These are phyloP conservation scores for Hozukius guyotensis DNA, from an alignment of 2,797 vertebrate species.

Conservation along the genomic window DNA sequence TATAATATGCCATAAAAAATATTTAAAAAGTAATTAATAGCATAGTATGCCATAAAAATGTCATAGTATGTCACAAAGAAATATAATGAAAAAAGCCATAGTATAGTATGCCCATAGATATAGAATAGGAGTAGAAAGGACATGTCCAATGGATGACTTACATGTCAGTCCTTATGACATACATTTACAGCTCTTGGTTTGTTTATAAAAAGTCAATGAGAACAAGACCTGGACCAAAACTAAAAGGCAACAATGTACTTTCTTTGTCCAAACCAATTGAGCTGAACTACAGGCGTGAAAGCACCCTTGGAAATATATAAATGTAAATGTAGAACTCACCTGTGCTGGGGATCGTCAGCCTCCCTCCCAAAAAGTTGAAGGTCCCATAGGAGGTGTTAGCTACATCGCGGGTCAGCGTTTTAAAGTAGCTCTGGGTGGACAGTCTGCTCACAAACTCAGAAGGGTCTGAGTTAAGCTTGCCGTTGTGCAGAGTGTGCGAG, in stretches of 20 bases:
- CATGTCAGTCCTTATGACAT: not conserved
- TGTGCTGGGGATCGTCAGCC: constrained; percentile 95
- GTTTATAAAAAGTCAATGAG: not conserved
- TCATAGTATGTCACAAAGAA: not conserved
- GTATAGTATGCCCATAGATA: not conserved
- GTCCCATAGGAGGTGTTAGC: constrained; percentile 96
- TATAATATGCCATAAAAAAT: too few relatives aligned
- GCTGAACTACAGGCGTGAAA: not conserved
- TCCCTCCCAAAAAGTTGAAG: constrained; percentile 97
- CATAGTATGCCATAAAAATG: too few relatives aligned
- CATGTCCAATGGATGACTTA: too few relatives aligned
- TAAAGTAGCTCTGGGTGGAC: constrained; percentile 94
- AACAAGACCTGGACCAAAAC: not conserved
- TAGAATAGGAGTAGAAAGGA: not conserved
- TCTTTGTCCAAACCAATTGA: not conserved
- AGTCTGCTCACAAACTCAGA: constrained; percentile 92
- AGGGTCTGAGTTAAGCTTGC: constrained; percentile 88
- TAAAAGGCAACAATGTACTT: not conserved
- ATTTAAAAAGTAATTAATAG: too few relatives aligned
- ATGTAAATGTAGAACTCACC: constrained; percentile 76
- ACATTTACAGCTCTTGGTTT: not conserved
- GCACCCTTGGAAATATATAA: not conserved
- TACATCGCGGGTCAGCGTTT: constrained; percentile 91
- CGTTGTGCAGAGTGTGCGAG: constrained; percentile 93
- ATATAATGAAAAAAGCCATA: not conserved